A percentile compares a stretch with the other conserved stretches of the same genome.
phyloP scores from a whole-genome alignment of 2,888 invertebrate genomes.

The Perizoma affinitatum region DNA sequence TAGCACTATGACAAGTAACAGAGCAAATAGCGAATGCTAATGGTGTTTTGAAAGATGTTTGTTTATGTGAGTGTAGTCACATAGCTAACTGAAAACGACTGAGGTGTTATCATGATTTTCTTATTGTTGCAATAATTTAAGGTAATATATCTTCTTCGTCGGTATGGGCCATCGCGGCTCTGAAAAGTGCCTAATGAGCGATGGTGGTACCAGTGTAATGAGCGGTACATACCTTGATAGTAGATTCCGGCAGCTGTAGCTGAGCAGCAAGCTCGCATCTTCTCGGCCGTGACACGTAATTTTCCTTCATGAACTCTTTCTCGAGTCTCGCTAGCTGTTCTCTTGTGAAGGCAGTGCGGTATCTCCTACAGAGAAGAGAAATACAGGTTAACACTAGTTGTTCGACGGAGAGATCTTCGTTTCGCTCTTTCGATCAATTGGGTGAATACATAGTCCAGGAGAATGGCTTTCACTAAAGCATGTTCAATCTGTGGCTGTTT shows the following conservation, averaged over 20 bases:
- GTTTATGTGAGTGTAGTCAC: conserved; percentile 9
- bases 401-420: too few species aligned
- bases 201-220: too few species aligned
- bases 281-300: conserved; percentile 97
- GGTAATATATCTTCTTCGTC: too few species aligned
- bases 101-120: too few species aligned
- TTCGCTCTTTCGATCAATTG: too few species aligned
- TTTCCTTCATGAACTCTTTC: conserved; percentile 98
- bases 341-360: conserved; percentile 98
- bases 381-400: background rate
- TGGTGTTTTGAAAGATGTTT: conserved; percentile 26
- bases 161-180: too few species aligned
- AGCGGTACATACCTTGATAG: conserved; percentile 92
- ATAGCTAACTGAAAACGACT: background rate
- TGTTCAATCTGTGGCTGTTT: too few species aligned
- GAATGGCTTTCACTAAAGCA: too few species aligned
- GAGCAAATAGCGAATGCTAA: conserved; percentile 25
- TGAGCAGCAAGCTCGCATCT: conserved; percentile 97
- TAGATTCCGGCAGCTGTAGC: conserved; percentile 96
- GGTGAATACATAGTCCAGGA: too few species aligned
- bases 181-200: too few species aligned
- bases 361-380: conserved; percentile 84
- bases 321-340: conserved; percentile 96
- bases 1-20: conserved; percentile 31
- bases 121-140: too few species aligned